phyloP scores from a whole-genome alignment of 2,113 vertebrate genomes.

The Pterocles orientalis region DNA sequence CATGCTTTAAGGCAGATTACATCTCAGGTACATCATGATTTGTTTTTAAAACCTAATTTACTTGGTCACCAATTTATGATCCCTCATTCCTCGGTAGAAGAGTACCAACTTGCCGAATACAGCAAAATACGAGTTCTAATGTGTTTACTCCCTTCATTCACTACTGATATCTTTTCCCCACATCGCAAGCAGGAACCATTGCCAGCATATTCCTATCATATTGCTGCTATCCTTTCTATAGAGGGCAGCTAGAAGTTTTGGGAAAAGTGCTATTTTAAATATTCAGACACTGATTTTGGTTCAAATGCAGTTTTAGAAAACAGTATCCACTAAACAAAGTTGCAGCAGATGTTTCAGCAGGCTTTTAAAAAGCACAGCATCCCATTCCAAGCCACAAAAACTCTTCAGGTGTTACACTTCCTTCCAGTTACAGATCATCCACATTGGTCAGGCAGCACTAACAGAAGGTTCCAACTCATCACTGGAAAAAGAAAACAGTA shows the following conservation, averaged over 20 bases:
- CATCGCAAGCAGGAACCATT: neutral
- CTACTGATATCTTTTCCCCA: neutral
- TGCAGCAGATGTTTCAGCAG: neutral
- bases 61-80: neutral
- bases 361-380: neutral
- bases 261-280: neutral
- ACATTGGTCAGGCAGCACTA: neutral
- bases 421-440: neutral
- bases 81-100: neutral
- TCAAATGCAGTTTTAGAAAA: neutral
- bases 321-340: neutral
- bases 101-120: neutral
- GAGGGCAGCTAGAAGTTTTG: neutral
- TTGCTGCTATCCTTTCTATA: neutral
- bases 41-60: neutral
- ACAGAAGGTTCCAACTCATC: neutral
- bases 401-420: neutral
- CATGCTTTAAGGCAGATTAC: neutral
- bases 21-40: neutral
- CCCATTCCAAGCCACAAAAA: neutral
- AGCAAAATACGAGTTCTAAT: neutral
- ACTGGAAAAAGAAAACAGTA: conserved; percentile 55
- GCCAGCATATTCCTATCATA: neutral
- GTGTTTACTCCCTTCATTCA: neutral
- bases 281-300: neutral